Evolutionary conservation across 2,888 invertebrate genomes (phyloP).

Genomic region (Spilarctia lutea): DNA sequence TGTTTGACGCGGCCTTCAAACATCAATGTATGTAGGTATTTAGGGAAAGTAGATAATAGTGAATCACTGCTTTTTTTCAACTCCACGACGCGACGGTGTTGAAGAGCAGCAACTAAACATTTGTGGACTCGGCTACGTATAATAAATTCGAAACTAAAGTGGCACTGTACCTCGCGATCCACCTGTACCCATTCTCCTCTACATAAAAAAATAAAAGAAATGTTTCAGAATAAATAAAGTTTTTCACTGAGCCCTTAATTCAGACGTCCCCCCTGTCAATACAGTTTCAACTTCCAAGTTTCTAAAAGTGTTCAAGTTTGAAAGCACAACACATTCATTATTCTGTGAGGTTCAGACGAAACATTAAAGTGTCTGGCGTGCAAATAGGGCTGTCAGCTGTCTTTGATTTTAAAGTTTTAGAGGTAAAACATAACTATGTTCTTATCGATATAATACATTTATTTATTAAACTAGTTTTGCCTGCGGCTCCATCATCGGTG

Average conservation of each 20-base stretch:
- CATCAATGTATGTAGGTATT: not conserved
- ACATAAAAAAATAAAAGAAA: not conserved
- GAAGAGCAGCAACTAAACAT: not conserved
- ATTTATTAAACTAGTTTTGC: no score
- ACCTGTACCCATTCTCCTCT: not conserved
- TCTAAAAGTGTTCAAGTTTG: constrained; percentile 19
- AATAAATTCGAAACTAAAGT: not conserved
- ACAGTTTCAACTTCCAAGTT: constrained; percentile 37
- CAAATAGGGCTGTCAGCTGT: not conserved
- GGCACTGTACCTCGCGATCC: not conserved
- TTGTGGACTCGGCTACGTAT: not conserved
- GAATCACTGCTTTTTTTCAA: not conserved
- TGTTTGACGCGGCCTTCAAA: not conserved
- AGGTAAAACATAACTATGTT: not conserved
- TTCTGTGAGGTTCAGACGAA: constrained; percentile 16
- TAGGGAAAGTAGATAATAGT: not conserved
- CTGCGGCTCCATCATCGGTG: no score
- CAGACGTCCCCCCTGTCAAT: constrained; percentile 21
- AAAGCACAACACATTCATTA: constrained; percentile 37
- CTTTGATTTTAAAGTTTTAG: not conserved
- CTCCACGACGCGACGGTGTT: not conserved
- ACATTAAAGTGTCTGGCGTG: not conserved
- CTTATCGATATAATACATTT: no score
- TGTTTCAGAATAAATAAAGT: constrained; percentile 23
- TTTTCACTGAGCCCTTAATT: constrained; percentile 19